A percentile compares a stretch with the other conserved stretches of the same genome.
Conservation (phyloP, 37 sponge, comb jelly and placozoan genomes). For the Ianthella basta region DNA sequence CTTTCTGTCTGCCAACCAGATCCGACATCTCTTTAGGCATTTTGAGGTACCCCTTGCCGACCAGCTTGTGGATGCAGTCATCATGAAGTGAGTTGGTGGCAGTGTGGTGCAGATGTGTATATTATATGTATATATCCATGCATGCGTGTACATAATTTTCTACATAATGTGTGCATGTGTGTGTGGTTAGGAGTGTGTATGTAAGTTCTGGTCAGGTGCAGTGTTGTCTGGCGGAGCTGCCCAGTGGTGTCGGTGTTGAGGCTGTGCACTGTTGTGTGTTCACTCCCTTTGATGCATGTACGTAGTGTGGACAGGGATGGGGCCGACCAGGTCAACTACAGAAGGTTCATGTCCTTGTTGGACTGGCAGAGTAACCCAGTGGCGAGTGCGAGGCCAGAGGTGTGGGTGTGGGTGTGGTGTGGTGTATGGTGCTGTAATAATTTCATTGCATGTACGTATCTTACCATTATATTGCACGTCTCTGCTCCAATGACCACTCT, state of each 20-base stretch:
- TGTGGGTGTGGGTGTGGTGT: not conserved
- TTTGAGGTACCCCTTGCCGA: constrained; percentile 62
- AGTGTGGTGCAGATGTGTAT: not conserved
- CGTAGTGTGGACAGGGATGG: constrained; percentile 50
- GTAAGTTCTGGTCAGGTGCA: no score
- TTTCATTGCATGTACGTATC: no score
- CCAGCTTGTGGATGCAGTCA: constrained; percentile 72
- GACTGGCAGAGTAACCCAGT: constrained; percentile 75
- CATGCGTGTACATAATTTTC: not conserved
- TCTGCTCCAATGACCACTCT: no score
- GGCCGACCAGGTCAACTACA: constrained; percentile 54
- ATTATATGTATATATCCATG: constrained; percentile 4
- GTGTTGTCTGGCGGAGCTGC: no score
- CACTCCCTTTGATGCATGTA: not conserved
- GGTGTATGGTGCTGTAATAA: no score
- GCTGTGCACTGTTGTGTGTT: no score
- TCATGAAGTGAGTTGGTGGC: constrained; percentile 66
- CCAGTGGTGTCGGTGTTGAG: no score
- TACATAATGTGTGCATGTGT: constrained; percentile 42
- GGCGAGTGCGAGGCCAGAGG: not conserved
- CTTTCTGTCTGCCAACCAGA: constrained; percentile 34
- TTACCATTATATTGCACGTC: no score
- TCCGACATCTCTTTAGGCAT: constrained; percentile 42
- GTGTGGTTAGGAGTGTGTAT: no score
- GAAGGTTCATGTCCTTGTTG: constrained; percentile 63